Percentiles rank a stretch among this genome's conserved stretches.
These are phyloP conservation scores for Mythimna impura DNA, from an alignment of 2,888 invertebrate species.

Conservation along the genomic window DNA sequence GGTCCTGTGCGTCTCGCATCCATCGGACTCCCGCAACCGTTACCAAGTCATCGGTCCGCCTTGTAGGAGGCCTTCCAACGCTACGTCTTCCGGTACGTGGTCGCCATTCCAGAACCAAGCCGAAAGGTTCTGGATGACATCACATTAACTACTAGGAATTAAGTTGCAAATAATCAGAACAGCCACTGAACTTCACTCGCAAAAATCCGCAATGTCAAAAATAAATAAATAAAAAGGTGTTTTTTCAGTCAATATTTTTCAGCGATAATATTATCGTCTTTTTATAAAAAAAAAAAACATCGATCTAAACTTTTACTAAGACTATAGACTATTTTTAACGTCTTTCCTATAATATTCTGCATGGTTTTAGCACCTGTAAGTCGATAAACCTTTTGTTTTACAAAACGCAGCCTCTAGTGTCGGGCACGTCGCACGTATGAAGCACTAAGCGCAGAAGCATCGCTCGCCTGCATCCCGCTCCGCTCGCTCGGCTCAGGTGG, in stretches of 20 bases:
- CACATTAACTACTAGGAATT: too few relatives aligned
- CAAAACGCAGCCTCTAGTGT: slow-evolving; percentile 63
- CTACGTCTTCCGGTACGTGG: too few relatives aligned
- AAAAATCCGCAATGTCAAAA: background rate
- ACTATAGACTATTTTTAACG: background rate
- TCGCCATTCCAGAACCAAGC: too few relatives aligned
- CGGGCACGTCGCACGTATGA: slow-evolving; percentile 80
- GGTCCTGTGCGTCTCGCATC: too few relatives aligned
- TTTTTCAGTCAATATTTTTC: background rate
- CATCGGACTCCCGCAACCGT: too few relatives aligned
- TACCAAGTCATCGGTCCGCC: too few relatives aligned
- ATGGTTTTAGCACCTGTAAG: slow-evolving; percentile 50
- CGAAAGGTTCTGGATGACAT: too few relatives aligned
- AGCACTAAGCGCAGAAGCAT: slow-evolving; percentile 74
- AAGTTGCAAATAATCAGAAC: too few relatives aligned
- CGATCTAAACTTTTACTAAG: background rate
- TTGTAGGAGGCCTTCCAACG: too few relatives aligned
- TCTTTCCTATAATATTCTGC: slow-evolving; percentile 9
- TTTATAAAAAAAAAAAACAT: background rate
- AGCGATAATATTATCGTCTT: background rate
- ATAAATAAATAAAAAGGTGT: background rate
- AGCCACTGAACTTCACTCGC: too few relatives aligned
- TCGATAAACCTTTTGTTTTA: slow-evolving; percentile 69
- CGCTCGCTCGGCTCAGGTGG: slow-evolving; percentile 83
- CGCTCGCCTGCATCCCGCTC: slow-evolving; percentile 68